A percentile compares a stretch with the other conserved stretches of the same genome.
Evolutionary conservation across 1,140 invertebrate species (phyloP).

Genomic region (Drosophila kepulauana): DNA sequence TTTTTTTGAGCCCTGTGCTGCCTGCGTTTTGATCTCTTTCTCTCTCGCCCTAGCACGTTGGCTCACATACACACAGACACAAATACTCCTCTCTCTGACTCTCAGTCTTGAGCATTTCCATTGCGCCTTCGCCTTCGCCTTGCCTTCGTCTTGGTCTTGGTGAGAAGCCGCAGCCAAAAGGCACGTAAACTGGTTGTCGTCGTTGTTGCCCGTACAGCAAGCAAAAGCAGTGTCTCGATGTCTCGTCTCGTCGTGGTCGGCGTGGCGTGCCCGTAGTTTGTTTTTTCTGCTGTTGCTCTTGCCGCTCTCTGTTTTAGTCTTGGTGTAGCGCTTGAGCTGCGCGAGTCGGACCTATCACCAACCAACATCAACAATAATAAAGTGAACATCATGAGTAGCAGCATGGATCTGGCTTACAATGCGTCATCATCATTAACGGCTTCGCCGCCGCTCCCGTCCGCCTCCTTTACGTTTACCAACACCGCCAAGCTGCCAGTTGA

Average conservation of each 20-base stretch:
- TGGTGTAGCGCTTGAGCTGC: conserved; percentile 71
- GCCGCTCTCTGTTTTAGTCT: conserved; percentile 53
- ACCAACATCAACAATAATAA: conserved; percentile 9
- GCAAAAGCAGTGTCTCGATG: conserved; percentile 3
- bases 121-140: conserved; percentile 60
- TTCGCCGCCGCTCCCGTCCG: conserved; percentile 41
- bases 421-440: conserved; percentile 66
- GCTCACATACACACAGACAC: conserved; percentile 5
- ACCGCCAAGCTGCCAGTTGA: conserved; percentile 77
- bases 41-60: conserved; percentile 11
- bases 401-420: conserved; percentile 70
- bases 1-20: conserved; percentile 1
- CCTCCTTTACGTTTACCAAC: conserved; percentile 69
- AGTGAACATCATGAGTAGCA: conserved; percentile 18
- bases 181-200: conserved; percentile 79
- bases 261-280: conserved; percentile 67
- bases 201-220: conserved; percentile 60
- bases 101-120: conserved; percentile 51
- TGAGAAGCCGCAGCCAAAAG: conserved; percentile 65
- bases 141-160: conserved; percentile 13
- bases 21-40: conserved; percentile 23
- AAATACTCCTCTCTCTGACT: neutral
- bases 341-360: conserved; percentile 61
- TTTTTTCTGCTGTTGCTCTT: conserved; percentile 40
- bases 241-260: conserved; percentile 25